Evolutionary conservation across 64 coral and sea anemone species (phyloP).

Genomic region (Porites australiensis): DNA sequence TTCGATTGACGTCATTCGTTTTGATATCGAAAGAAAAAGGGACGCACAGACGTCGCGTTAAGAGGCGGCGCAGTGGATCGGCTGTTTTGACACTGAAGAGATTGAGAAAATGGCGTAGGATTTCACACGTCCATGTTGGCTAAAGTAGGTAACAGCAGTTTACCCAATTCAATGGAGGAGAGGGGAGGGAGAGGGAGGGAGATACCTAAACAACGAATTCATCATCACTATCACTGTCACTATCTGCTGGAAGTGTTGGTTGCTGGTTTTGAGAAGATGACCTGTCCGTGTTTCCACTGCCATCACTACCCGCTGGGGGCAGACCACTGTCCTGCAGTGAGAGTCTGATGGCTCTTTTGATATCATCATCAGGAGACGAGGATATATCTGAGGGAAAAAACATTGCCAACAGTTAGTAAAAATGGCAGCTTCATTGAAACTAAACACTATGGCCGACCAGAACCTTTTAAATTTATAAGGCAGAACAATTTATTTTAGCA

Average conservation of each 20-base stretch:
- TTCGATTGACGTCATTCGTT: no score
- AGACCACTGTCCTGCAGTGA: conserved; percentile 49
- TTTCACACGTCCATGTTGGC: no score
- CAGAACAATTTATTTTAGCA: no score
- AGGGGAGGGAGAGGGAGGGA: not conserved
- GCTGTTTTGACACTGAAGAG: no score
- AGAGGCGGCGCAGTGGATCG: no score
- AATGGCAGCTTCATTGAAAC: not conserved
- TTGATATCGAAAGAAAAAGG: no score
- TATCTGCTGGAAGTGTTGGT: not conserved
- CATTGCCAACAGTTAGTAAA: not conserved
- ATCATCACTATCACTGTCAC: conserved; percentile 24
- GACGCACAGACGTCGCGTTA: no score
- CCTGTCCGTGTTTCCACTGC: not conserved
- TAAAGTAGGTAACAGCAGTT: no score
- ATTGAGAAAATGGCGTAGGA: no score
- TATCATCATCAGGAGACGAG: conserved; percentile 6
- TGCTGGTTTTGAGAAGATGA: not conserved
- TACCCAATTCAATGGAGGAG: no score
- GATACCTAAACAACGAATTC: conserved; percentile 1
- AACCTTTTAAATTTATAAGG: no score
- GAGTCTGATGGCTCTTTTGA: conserved; percentile 35
- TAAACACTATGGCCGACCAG: no score
- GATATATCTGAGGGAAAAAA: not conserved
- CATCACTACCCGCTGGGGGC: not conserved